Evolutionary conservation across 1,140 invertebrate genomes (phyloP).

Genomic region (Drosophila nigromelanica): DNA sequence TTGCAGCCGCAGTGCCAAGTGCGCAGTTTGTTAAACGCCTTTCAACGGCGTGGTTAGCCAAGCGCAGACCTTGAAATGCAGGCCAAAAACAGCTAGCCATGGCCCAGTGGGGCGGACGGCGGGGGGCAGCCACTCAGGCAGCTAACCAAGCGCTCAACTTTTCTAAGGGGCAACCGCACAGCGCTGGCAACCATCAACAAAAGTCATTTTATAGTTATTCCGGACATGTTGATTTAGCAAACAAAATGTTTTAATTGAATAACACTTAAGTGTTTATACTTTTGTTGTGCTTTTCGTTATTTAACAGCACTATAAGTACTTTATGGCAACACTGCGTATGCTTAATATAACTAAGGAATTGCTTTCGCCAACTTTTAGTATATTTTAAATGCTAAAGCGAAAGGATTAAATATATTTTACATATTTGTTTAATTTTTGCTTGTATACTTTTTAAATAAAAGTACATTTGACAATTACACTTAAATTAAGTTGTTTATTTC

Average conservation of each 20-base stretch:
- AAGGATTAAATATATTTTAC: too few species aligned
- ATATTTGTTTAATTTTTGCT: too few species aligned
- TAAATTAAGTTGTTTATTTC: too few species aligned
- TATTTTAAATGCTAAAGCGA: too few species aligned
- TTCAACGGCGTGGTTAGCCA: conserved; percentile 78
- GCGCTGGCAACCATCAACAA: conserved; percentile 66
- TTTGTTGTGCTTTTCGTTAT: not conserved
- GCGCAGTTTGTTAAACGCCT: conserved; percentile 79
- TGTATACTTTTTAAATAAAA: too few species aligned
- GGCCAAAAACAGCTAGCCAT: conserved; percentile 31
- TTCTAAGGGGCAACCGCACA: conserved; percentile 53
- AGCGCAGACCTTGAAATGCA: conserved; percentile 77
- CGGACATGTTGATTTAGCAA: conserved; percentile 76
- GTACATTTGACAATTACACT: too few species aligned
- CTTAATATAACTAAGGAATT: not conserved
- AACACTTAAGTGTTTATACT: conserved; percentile 47
- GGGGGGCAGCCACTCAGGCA: conserved; percentile 47
- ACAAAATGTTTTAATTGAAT: conserved; percentile 77
- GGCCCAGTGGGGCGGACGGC: conserved; percentile 1
- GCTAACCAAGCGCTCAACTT: conserved; percentile 69
- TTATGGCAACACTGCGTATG: not conserved
- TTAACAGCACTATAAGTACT: not conserved
- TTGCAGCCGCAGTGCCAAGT: conserved; percentile 51
- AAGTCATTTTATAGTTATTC: conserved; percentile 64
- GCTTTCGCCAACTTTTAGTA: too few species aligned